Conservation (phyloP, 2,797 vertebrate genomes). For the Smutsia gigantea region DNA sequence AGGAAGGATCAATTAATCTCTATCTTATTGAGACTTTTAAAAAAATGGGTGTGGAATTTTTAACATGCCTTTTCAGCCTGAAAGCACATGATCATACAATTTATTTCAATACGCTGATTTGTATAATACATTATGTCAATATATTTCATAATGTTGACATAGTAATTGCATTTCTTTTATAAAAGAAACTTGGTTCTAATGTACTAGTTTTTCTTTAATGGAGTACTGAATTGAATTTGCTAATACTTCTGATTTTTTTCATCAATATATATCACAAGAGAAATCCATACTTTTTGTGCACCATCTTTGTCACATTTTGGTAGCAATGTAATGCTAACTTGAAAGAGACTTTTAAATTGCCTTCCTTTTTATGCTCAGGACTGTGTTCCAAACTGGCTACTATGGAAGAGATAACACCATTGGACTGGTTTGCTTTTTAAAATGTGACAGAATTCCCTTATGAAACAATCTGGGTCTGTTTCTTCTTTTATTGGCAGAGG, state of each 20-base stretch:
- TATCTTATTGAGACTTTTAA: background rate
- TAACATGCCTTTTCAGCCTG: background rate
- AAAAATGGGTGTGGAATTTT: background rate
- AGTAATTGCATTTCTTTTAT: background rate
- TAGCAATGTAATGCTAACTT: background rate
- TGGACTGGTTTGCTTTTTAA: background rate
- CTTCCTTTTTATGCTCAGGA: background rate
- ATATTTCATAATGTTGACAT: background rate
- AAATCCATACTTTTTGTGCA: background rate
- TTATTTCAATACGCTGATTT: background rate
- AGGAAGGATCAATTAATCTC: background rate
- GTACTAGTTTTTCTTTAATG: background rate
- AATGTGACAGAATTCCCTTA: background rate
- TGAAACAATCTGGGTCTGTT: background rate
- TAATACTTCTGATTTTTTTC: background rate
- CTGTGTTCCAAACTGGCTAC: background rate
- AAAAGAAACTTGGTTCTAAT: background rate
- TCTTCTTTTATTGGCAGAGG: background rate
- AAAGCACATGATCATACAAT: background rate
- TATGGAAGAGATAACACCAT: background rate
- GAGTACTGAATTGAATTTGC: background rate
- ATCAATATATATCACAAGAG: background rate
- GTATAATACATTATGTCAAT: background rate
- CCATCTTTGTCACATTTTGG: background rate
- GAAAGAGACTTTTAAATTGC: background rate